Percentiles rank a stretch among this genome's conserved stretches.
phyloP scores from a whole-genome alignment of 2,113 vertebrate genomes.

The Scophthalmus maximus region DNA sequence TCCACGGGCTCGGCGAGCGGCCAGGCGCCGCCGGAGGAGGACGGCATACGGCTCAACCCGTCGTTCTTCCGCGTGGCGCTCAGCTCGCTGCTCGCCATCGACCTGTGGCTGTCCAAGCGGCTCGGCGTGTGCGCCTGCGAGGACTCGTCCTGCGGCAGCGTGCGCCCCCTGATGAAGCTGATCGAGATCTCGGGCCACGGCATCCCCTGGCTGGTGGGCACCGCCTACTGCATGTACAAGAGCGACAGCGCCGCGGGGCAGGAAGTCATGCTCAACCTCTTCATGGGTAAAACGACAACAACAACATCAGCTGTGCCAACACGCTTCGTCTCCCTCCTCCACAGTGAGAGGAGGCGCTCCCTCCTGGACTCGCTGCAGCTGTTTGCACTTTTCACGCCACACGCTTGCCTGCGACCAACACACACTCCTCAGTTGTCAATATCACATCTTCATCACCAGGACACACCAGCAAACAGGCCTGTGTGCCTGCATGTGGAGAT shows the following conservation, averaged over 20 bases:
- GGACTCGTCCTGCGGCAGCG: conserved; percentile 91
- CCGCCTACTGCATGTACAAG: conserved; percentile 88
- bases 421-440: too few species aligned
- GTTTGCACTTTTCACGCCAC: too few species aligned
- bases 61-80: conserved; percentile 92
- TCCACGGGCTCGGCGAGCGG: conserved; percentile 75
- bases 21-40: conserved; percentile 86
- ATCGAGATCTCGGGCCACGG: conserved; percentile 96
- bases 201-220: conserved; percentile 92
- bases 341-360: not conserved
- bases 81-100: conserved; percentile 93
- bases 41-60: conserved; percentile 92
- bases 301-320: too few species aligned
- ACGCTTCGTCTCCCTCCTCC: too few species aligned
- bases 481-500: too few species aligned
- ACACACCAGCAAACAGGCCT: too few species aligned
- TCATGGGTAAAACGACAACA: conserved; percentile 85
- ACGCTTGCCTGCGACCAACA: too few species aligned
- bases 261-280: conserved; percentile 94
- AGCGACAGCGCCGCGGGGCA: conserved; percentile 91
- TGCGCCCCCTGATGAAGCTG: conserved; percentile 92
- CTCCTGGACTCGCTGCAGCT: too few species aligned
- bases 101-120: conserved; percentile 95
- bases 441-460: too few species aligned
- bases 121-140: conserved; percentile 94